Conservation (phyloP, 2,797 vertebrate genomes). For the Hyperoplus lanceolatus region DNA sequence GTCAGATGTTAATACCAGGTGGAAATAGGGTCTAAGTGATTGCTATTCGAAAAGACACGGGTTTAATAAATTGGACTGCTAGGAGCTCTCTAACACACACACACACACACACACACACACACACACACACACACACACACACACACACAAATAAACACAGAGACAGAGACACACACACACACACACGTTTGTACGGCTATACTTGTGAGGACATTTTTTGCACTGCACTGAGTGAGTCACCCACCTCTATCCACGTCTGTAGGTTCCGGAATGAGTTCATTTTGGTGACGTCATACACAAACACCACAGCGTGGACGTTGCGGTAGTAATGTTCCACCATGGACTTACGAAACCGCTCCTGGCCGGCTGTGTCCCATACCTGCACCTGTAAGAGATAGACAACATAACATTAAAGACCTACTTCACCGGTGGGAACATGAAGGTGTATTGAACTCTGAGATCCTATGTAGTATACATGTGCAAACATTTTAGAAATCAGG, state of each 20-base stretch:
- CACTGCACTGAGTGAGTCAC: slow-evolving; percentile 67
- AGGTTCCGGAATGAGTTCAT: slow-evolving; percentile 96
- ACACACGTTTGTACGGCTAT: no score
- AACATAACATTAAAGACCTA: not conserved
- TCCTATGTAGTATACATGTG: no score
- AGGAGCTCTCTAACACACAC: no score
- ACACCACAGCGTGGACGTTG: slow-evolving; percentile 96
- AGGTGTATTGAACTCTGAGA: no score
- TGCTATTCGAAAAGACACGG: not conserved
- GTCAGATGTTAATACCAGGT: no score
- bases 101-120: no score
- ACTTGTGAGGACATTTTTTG: not conserved
- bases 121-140: no score
- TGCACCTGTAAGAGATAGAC: slow-evolving; percentile 86
- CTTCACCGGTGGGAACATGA: no score
- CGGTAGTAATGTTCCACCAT: slow-evolving; percentile 98
- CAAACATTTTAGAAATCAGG: no score
- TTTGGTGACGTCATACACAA: slow-evolving; percentile 97
- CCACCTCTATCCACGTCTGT: slow-evolving; percentile 97
- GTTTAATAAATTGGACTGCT: no score
- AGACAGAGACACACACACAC: not conserved
- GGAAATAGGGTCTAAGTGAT: not conserved
- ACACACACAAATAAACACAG: no score
- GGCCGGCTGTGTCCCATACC: slow-evolving; percentile 96
- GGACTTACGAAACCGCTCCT: slow-evolving; percentile 95